These are phyloP conservation scores for Pediacus dermestoides DNA, from an alignment of 2,888 invertebrate species.

Conservation along the genomic window DNA sequence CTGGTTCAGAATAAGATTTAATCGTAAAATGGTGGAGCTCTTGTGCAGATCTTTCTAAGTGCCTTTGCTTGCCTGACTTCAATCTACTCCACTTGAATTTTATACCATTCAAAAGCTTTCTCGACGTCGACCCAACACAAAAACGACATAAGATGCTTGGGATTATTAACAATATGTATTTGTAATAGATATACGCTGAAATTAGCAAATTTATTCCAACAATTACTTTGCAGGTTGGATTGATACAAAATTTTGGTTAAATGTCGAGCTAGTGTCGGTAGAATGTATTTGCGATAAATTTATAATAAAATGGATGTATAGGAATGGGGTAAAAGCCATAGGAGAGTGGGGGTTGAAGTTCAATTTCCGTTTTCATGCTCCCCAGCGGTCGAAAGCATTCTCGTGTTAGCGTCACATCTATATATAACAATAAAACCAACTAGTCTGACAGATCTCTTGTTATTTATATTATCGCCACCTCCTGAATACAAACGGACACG, in stretches of 20 bases:
- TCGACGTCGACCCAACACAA: no score
- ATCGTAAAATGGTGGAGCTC: constrained; percentile 44
- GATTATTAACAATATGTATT: no score
- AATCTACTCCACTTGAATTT: constrained; percentile 35
- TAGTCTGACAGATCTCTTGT: constrained; percentile 30
- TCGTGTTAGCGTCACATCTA: constrained; percentile 36
- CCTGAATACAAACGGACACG: no score
- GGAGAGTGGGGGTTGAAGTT: constrained; percentile 18
- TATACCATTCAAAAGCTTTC: constrained; percentile 29
- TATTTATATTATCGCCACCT: constrained; percentile 29
- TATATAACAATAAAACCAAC: constrained; percentile 40
- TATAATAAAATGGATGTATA: neutral
- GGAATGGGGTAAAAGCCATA: neutral
- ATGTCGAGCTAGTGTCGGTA: no score
- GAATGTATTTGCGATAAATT: neutral
- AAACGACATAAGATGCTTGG: no score
- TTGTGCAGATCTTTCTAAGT: constrained; percentile 42
- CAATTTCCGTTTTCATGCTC: constrained; percentile 35
- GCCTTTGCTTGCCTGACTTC: constrained; percentile 39
- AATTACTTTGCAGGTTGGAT: no score
- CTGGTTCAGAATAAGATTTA: constrained; percentile 43
- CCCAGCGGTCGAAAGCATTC: constrained; percentile 41
- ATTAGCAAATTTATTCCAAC: no score
- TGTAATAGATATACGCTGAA: no score
- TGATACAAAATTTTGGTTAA: no score